These are phyloP conservation scores for Athrips mouffetella DNA, from an alignment of 2,888 invertebrate species.

Conservation along the genomic window DNA sequence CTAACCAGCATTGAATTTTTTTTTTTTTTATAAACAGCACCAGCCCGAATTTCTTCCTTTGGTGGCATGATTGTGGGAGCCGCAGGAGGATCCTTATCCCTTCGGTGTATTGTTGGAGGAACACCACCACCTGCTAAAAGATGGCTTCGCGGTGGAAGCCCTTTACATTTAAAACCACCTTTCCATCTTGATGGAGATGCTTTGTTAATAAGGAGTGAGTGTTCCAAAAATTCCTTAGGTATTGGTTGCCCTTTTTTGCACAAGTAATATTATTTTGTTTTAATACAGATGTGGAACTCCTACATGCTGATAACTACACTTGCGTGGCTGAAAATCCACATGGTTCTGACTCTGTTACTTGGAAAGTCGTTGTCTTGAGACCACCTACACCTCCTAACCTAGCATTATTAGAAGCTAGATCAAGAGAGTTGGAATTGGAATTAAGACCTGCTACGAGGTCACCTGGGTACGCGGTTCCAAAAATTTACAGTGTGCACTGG, in stretches of 20 bases:
- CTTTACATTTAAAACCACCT: conserved; percentile 81
- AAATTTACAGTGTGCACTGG: conserved; percentile 83
- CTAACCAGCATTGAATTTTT: background rate
- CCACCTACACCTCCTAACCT: conserved; percentile 84
- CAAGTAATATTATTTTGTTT: background rate
- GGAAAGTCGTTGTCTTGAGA: conserved; percentile 86
- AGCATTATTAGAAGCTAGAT: conserved; percentile 72
- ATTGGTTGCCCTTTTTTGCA: background rate
- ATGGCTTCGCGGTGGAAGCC: conserved; percentile 84
- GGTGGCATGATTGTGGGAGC: conserved; percentile 84
- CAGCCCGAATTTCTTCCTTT: conserved; percentile 92
- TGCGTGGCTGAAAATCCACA: conserved; percentile 89
- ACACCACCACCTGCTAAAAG: conserved; percentile 86
- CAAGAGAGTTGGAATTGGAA: conserved; percentile 64
- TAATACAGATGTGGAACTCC: conserved; percentile 80
- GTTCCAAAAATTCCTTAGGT: background rate
- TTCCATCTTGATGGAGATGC: conserved; percentile 82
- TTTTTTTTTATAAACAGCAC: conserved; percentile 72
- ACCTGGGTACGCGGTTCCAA: conserved; percentile 65
- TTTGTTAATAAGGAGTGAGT: conserved; percentile 82
- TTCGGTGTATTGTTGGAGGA: conserved; percentile 86
- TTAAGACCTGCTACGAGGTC: conserved; percentile 54
- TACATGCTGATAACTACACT: conserved; percentile 87
- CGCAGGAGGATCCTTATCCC: conserved; percentile 81
- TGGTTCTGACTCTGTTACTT: conserved; percentile 89